Evolutionary conservation across 1,140 invertebrate species (phyloP), one percentile per base, ranked within the genome.

Genomic region (Microplitis demolitor): DNA sequence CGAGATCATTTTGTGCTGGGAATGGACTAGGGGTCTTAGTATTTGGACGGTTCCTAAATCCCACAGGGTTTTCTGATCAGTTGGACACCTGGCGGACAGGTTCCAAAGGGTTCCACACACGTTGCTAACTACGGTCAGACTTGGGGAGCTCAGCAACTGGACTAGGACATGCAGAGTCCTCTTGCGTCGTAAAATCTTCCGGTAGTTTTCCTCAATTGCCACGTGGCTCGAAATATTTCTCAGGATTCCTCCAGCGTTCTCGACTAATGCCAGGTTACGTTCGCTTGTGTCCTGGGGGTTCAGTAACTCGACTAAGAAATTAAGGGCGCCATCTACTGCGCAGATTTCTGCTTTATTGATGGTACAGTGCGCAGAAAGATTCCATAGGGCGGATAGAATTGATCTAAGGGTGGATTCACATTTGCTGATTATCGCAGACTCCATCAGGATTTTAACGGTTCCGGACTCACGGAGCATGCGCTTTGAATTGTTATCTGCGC

Each of bases 71-170:
- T 93, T 91, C 80, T 99, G 97, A 86, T 99, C 97, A 76, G 93
- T 90, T 0, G 91, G 86, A 85, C 94, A 97, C 45, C 96, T 90
- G 0, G 96, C 96, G 0, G 97, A 98, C 0, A 99, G 87, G 88
- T 98, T 98, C 96, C 97, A 98, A 6, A 99, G 85, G 0, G 96
- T 97, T 13, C 96, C 96, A 82, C 97, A 98, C 0, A 97, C 96
- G 83, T 99, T 99, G 82, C 95, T 96, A 0, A 98, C 97, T 54
- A 98, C 94, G 0, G 96, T 98, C 68, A 98, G 87, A 84, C 95
- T 97, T 11, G 97, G 93, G 4, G 96, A 98, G 80, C 95, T 93
- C 1, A 99, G 85, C 80, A 98, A 97, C 78, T 96, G 92, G 69
- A 99, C 87, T n/a, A 99, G 89, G 72, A 98, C 93, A 83, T 94